Percentiles rank a stretch among this genome's conserved stretches.
These are phyloP conservation scores for Kryptolebias ocellatus DNA, from an alignment of 2,797 vertebrate genomes.

Conservation along the genomic window DNA sequence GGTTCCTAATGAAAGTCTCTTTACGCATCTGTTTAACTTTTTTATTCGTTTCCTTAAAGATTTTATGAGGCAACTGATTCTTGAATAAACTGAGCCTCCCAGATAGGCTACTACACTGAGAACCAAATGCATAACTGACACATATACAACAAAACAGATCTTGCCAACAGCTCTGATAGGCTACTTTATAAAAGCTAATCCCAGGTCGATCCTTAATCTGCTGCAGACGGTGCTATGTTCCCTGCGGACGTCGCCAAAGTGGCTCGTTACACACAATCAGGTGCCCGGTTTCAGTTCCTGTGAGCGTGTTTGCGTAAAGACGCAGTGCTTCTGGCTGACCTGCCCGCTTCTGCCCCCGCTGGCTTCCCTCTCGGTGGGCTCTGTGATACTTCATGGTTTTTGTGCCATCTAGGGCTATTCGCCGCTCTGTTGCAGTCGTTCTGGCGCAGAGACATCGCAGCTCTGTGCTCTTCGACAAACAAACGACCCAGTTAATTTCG, in stretches of 20 bases:
- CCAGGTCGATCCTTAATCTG: conserved; percentile 67
- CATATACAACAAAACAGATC: neutral
- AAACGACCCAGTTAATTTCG: neutral
- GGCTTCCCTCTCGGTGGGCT: conserved; percentile 30
- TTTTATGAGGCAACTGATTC: too few relatives aligned
- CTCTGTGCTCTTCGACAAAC: conserved; percentile 19
- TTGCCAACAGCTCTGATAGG: conserved; percentile 45
- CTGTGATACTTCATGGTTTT: conserved; percentile 40
- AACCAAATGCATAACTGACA: conserved; percentile 1
- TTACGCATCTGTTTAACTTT: too few relatives aligned
- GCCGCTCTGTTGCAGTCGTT: conserved; percentile 54
- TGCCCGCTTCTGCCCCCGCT: conserved; percentile 10
- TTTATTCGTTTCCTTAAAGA: too few relatives aligned
- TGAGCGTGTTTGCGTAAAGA: conserved; percentile 29
- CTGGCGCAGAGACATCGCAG: conserved; percentile 42
- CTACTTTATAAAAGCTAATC: conserved; percentile 71
- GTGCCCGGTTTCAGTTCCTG: neutral
- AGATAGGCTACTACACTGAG: neutral
- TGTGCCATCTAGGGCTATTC: conserved; percentile 56
- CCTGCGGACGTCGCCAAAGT: conserved; percentile 45
- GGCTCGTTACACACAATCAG: conserved; percentile 33
- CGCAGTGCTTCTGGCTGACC: conserved; percentile 19
- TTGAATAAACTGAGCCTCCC: neutral
- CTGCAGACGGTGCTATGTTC: conserved; percentile 42
- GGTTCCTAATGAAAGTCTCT: too few relatives aligned